Conservation (phyloP, 2,797 vertebrate genomes). For the Spinus olivaceus region DNA sequence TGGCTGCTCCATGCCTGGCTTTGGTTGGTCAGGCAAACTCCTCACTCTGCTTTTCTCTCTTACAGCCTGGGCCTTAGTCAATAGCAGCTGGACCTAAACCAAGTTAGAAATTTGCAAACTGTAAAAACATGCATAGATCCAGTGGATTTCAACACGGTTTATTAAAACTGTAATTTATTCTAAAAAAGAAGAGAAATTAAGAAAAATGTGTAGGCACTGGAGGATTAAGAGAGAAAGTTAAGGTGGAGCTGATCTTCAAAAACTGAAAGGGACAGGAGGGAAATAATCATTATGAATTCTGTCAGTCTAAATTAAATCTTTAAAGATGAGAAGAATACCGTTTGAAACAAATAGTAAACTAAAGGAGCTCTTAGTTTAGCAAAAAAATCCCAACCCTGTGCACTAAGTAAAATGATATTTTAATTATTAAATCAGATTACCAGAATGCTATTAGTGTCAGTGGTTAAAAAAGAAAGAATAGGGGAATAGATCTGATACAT, state of each 20-base stretch:
- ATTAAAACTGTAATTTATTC: not conserved
- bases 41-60: not conserved
- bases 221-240: not conserved
- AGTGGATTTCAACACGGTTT: not conserved
- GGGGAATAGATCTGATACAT: not conserved
- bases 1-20: accelerated
- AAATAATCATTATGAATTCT: not conserved
- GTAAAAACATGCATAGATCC: not conserved
- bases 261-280: not conserved
- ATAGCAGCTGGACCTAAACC: not conserved
- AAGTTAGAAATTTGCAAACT: not conserved
- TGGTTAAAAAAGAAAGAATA: not conserved
- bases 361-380: not conserved
- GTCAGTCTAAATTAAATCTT: not conserved
- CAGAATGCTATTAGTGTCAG: not conserved
- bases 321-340: not conserved
- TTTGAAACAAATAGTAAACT: not conserved
- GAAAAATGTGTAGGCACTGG: accelerated
- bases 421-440: not conserved
- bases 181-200: not conserved
- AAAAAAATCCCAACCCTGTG: not conserved
- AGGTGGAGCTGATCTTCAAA: not conserved
- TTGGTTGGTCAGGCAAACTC: not conserved
- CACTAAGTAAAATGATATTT: not conserved
- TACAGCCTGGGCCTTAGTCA: not conserved